Evolutionary conservation across 2,797 vertebrate species (phyloP).

Genomic region (Enteromius radiatus): DNA sequence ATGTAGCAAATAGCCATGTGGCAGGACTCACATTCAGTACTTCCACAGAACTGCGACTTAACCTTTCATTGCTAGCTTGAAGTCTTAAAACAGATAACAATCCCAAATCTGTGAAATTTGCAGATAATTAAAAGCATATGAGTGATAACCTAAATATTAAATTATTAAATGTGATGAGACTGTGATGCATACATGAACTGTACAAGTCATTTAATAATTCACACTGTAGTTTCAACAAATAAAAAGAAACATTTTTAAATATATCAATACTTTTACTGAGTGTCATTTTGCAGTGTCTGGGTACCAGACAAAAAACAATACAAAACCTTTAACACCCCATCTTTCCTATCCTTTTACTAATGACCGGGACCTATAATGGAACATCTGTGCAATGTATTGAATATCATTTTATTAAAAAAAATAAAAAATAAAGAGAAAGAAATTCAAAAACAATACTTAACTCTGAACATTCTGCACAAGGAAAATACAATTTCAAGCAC

Average conservation of each 20-base stretch:
- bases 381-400: conserved; percentile 73
- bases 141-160: too few species aligned
- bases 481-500: conserved; percentile 69
- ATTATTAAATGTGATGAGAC: too few species aligned
- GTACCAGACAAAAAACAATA: conserved; percentile 82
- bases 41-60: not conserved
- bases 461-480: conserved; percentile 72
- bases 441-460: conserved; percentile 62
- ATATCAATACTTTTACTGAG: conserved; percentile 80
- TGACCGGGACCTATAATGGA: conserved; percentile 72
- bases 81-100: not conserved
- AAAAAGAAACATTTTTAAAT: conserved; percentile 44
- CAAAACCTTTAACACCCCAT: conserved; percentile 72
- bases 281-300: conserved; percentile 78
- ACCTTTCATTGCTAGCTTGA: not conserved
- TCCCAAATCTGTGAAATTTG: not conserved
- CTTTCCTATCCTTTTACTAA: conserved; percentile 70
- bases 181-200: not conserved
- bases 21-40: not conserved
- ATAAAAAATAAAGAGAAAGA: conserved; percentile 49
- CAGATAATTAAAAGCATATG: not conserved
- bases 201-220: not conserved
- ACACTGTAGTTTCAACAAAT: not conserved
- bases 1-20: not conserved
- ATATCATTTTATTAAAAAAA: conserved; percentile 59